Evolutionary conservation across 2,888 invertebrate genomes (phyloP), one percentile per base, ranked within the genome.

Genomic region (Acanthosepion esculentum): DNA sequence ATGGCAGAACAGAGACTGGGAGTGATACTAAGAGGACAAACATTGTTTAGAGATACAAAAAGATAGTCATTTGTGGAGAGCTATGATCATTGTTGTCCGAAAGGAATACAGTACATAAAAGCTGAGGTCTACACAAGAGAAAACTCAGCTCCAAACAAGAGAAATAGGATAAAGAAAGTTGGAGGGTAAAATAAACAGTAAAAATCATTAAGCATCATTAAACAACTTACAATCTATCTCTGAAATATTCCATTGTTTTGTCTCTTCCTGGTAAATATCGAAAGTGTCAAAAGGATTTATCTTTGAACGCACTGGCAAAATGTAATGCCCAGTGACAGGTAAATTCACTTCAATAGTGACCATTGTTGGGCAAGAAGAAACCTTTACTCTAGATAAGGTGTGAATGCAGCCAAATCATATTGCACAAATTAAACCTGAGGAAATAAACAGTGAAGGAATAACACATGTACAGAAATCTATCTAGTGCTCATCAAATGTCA

Each of bases 331-430:
- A 50, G 93, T 53, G 12, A 93, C 48, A 29, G 93, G 93, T 53
- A 93, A 53, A n/a, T 93, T 93, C 12, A 93, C 93, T 48, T 93
- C 93, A 93, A 93, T 93, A 53, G 93, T 93, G 29, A 48, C 93
- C 93, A 93, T 93, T 93, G 93, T 53, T 29, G 20, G 78, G n/a
- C 10, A 78, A 78, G 78, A n/a, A 78, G 78, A 78, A 78, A 78
- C 78, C 78, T 12, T 78, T 78, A 78, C 4, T n/a, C 5, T 5
- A 78, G 4, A 78, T 78, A 23, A 33, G 33, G n/a, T n/a, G n/a
- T 78, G 78, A n/a, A 78, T 33, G n/a, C 78, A 15, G n/a, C 78
- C 78, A 78, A 78, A n/a, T 33, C 78, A 12, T 78, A 33, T 3
- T 15, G n/a, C 78, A 10, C 4, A 78, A 78, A n/a, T 78, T 18